Evolutionary conservation across 2,113 vertebrate genomes (phyloP).

Genomic region (Hemibagrus wyckioides): DNA sequence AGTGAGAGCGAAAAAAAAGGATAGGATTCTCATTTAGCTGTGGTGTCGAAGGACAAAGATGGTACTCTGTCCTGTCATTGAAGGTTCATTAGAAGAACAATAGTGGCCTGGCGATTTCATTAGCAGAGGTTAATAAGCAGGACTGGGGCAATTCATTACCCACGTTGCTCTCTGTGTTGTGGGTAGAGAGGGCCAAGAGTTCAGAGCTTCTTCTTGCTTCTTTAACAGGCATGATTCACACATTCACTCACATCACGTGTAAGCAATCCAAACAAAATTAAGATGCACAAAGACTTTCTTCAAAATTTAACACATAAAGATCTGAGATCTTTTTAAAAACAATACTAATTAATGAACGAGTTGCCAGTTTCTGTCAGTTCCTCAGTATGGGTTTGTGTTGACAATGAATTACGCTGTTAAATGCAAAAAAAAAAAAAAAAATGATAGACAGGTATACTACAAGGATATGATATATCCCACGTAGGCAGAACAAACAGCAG

Average conservation of each 20-base stretch:
- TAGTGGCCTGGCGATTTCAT: slow-evolving; percentile 89
- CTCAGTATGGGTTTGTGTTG: background rate
- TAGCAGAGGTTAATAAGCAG: slow-evolving; percentile 97
- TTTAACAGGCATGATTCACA: slow-evolving; percentile 19
- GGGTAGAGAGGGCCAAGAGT: slow-evolving; percentile 47
- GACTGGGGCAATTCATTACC: slow-evolving; percentile 75
- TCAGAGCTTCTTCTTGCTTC: slow-evolving; percentile 45
- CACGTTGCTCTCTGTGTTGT: slow-evolving; percentile 57
- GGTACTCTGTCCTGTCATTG: slow-evolving; percentile 83
- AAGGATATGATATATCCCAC: background rate
- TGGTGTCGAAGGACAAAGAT: slow-evolving; percentile 80
- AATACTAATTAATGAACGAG: no score
- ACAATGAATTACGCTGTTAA: background rate
- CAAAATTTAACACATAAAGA: background rate
- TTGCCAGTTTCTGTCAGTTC: no score
- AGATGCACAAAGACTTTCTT: background rate
- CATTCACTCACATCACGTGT: slow-evolving; percentile 4
- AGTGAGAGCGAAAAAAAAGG: slow-evolving; percentile 13
- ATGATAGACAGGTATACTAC: background rate
- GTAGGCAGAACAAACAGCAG: background rate
- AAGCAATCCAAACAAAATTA: background rate
- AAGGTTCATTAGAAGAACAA: slow-evolving; percentile 96
- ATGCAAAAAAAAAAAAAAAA: background rate
- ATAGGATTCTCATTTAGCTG: slow-evolving; percentile 80
- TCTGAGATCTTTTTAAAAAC: background rate